Evolutionary conservation across 2,888 invertebrate species (phyloP), one percentile per base, ranked within the genome.

Genomic region (Hemaris fuciformis): DNA sequence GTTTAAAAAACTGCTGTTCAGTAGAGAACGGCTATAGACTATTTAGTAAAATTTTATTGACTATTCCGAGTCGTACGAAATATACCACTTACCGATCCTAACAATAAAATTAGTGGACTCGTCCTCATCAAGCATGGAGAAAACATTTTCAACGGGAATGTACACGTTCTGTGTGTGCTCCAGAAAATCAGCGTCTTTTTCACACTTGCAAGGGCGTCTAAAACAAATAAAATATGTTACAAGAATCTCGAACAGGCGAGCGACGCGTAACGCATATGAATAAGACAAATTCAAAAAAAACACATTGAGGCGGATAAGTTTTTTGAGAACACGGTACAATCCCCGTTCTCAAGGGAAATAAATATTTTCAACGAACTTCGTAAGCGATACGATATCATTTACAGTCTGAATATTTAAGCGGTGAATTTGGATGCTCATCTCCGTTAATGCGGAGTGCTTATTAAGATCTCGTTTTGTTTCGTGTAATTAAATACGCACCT

Each of bases 91-190:
- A 91, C 92, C 92, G 64, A 93, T 89, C 64, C 91, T 79, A 34
- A 93, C 86, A 57, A 85, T 91, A 69, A 89, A 93, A 69, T 93
- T 92, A 73, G 88, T 81, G 42, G 82, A 73, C 67, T 91, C 91
- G 13, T 72, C 76, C 53, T 87, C 88, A 65, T 93, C 93, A 68
- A 93, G 80, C 93, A 93, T 93, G 23, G 93, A 92, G 72, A 93
- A 91, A 46, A 93, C 85, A 67, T 93, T 93, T 82, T 93, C 93
- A 62, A 93, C 89, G 34, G 93, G 93, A 87, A 93, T 89, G 89
- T 90, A 91, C 72, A 93, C 91, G 70, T 93, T 93, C 73, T 93
- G 93, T 25, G 90, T 92, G 75, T 92, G 89, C 70, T 93, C 93
- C 62, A 93, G 75, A 72, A 93, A 93, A 72, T 93, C 93, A 22